A percentile compares a stretch with the other conserved stretches of the same genome.
Evolutionary conservation across 2,797 vertebrate species (phyloP).

Genomic region (Helarctos malayanus): DNA sequence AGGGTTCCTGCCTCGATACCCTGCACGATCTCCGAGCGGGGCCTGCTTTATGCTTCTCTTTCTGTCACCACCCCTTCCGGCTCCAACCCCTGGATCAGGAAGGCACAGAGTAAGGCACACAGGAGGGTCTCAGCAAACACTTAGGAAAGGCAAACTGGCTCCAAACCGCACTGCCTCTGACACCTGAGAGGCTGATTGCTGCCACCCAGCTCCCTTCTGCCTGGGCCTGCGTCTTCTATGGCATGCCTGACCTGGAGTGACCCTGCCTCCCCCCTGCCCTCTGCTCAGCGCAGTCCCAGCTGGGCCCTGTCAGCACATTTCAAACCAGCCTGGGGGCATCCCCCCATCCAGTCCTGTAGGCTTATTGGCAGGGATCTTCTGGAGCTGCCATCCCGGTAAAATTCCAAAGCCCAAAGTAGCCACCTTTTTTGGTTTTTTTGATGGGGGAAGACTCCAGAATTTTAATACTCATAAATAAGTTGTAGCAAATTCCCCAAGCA

Average conservation of each 20-base stretch:
- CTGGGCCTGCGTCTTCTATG: background rate
- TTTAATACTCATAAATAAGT: slow-evolving; percentile 28
- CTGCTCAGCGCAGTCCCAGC: background rate
- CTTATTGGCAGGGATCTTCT: background rate
- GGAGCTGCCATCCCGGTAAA: background rate
- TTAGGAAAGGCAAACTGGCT: background rate
- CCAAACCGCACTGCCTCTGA: background rate
- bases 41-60: background rate
- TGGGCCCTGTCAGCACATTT: background rate
- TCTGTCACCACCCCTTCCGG: background rate
- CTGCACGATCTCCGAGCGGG: background rate
- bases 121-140: background rate
- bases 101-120: background rate
- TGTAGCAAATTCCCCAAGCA: slow-evolving; percentile 44
- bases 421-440: background rate
- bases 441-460: background rate
- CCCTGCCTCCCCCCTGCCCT: background rate
- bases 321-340: too few species aligned
- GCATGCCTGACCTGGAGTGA: background rate
- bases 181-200: background rate
- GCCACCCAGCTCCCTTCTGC: background rate
- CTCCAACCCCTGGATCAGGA: background rate
- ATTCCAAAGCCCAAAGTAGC: background rate
- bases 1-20: background rate
- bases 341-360: accelerated